These are phyloP conservation scores for Spodoptera frugiperda DNA, from an alignment of 1,140 invertebrate genomes.

Conservation along the genomic window DNA sequence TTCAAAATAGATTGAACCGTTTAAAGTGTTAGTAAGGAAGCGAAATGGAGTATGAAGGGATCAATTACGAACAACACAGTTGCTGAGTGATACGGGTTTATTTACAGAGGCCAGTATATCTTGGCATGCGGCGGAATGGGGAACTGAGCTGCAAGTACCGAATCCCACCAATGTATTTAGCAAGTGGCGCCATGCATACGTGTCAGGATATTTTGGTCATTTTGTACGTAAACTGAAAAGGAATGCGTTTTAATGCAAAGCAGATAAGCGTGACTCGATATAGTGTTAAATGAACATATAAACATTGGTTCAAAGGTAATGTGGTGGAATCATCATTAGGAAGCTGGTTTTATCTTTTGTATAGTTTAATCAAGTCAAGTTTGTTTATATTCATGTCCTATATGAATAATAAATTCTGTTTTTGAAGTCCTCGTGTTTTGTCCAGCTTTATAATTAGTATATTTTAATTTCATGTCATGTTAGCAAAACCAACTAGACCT, in stretches of 20 bases:
- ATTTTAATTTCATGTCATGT: too few species aligned
- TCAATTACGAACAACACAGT: constrained; percentile 66
- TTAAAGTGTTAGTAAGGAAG: constrained; percentile 34
- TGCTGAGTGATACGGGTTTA: constrained; percentile 68
- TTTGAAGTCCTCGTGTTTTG: too few species aligned
- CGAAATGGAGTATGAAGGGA: constrained; percentile 61
- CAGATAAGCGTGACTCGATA: constrained; percentile 11
- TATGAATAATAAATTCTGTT: not conserved
- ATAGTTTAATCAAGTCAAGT: not conserved
- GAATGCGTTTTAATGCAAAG: constrained; percentile 8
- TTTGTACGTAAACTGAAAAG: not conserved
- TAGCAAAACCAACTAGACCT: too few species aligned
- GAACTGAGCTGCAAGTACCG: constrained; percentile 1
- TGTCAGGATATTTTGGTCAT: not conserved
- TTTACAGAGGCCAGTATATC: constrained; percentile 48
- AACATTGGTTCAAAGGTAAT: constrained; percentile 25
- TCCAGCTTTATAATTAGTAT: too few species aligned
- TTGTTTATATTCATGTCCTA: not conserved
- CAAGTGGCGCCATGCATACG: not conserved
- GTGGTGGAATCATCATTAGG: not conserved
- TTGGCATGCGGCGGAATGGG: not conserved
- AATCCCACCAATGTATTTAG: not conserved
- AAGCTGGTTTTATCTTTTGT: not conserved
- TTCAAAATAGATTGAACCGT: constrained; percentile 15
- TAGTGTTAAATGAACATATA: constrained; percentile 1